phyloP scores from a whole-genome alignment of 2,797 vertebrate species.

The Diplodus puntazzo region DNA sequence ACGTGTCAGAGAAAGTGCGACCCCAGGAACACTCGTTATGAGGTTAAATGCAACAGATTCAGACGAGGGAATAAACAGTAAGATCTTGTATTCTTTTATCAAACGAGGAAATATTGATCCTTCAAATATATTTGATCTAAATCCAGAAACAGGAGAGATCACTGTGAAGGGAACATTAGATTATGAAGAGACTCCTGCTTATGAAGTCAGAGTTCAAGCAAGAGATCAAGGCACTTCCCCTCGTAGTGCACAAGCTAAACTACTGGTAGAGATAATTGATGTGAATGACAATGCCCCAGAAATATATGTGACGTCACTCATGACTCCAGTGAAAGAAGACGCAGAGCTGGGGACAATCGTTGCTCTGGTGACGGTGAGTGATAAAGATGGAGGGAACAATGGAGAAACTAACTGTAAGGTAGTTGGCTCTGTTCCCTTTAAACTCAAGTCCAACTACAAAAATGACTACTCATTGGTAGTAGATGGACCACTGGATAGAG shows the following conservation, averaged over 20 bases:
- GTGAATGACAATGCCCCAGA: constrained; percentile 66
- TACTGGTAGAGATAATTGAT: constrained; percentile 77
- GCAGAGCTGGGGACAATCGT: constrained; percentile 75
- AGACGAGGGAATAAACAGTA: no score
- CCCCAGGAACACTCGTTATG: no score
- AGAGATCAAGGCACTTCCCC: constrained; percentile 63
- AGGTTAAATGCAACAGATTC: no score
- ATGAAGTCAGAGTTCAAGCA: constrained; percentile 85
- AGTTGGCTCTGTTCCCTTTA: constrained; percentile 66
- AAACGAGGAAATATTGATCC: no score
- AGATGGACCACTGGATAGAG: constrained; percentile 87
- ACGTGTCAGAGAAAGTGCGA: no score
- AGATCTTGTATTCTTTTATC: no score
- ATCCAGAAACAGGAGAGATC: no score
- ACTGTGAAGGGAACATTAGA: constrained; percentile 79
- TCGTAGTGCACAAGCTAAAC: constrained; percentile 72
- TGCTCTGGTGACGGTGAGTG: constrained; percentile 76
- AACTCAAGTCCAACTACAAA: constrained; percentile 76
- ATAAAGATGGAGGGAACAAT: constrained; percentile 78
- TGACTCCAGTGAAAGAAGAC: no score
- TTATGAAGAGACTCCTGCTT: constrained; percentile 82
- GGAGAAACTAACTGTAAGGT: constrained; percentile 66
- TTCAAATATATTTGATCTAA: no score
- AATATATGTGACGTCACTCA: no score
- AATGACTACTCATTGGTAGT: constrained; percentile 85